Percentiles rank a stretch among this genome's conserved stretches.
Conservation (phyloP, 2,888 invertebrate species). For the Prosopocoilus inquinatus region DNA sequence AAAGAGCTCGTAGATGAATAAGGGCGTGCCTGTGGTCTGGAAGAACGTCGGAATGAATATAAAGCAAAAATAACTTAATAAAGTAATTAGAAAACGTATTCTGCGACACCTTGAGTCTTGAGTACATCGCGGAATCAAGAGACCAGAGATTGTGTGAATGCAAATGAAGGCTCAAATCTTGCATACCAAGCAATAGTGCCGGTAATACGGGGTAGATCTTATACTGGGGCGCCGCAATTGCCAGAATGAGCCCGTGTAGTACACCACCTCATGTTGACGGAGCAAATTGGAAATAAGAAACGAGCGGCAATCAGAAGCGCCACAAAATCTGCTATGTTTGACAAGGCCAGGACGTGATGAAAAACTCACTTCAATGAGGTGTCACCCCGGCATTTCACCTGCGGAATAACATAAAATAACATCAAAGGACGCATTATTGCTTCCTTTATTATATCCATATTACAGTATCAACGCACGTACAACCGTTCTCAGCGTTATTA, state of each 20-base stretch:
- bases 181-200: constrained; percentile 32
- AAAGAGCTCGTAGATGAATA: constrained; percentile 4
- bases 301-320: constrained; percentile 11
- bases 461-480: too few relatives aligned
- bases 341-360: not conserved
- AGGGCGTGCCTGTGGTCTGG: constrained; percentile 6
- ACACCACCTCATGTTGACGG: constrained; percentile 20
- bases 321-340: constrained; percentile 1
- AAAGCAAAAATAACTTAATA: constrained; percentile 34
- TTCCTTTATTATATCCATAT: too few relatives aligned
- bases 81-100: constrained; percentile 34
- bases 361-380: not conserved
- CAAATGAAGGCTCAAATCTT: constrained; percentile 33
- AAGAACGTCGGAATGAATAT: constrained; percentile 26
- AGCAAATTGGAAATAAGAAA: constrained; percentile 30
- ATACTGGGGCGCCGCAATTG: constrained; percentile 24
- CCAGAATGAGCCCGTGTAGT: constrained; percentile 17
- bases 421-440: not conserved
- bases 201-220: constrained; percentile 27
- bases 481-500: too few relatives aligned
- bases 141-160: constrained; percentile 31
- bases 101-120: constrained; percentile 30
- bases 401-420: not conserved
- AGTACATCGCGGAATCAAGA: constrained; percentile 31
- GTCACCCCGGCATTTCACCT: not conserved